Evolutionary conservation across 2,113 vertebrate species (phyloP), one percentile per base, ranked within the genome.

Genomic region (Limnothrissa miodon): DNA sequence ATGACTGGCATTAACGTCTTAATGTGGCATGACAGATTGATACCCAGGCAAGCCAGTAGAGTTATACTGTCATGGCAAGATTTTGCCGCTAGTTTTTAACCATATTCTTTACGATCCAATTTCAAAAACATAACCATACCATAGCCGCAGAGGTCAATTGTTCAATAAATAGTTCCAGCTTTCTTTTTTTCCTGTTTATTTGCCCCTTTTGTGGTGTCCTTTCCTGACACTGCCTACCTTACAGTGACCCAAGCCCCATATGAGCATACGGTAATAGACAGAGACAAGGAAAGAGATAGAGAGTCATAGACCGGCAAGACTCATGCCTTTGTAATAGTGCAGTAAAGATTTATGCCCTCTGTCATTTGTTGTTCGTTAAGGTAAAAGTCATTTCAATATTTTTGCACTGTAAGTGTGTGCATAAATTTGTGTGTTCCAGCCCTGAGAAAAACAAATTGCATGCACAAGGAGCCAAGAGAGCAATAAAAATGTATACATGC

Each of bases 261-360:
- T 42, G 6, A 42, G 42, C 42, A 42, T n/a, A n/a, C n/a, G n/a
- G n/a, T 29, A n/a, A 66, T n/a, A 66, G n/a, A 66, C 8, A 70
- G 62, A 70, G 62, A 36, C 29, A 70, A 29, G 29, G 59, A 66
- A 25, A 66, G 0, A 33, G 59, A 66, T 5, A 66, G 8, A 33
- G 25, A 66, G 25, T 29, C 0, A 66, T n/a, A 66, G 59, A 29
- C 0, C 29, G 59, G 33, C 0, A 66, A 25, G 51, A 86, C 88
- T 81, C 62, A 53, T 80, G 79, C 45, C 7, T 81, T 80, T 80
- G 51, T 78, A 74, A 48, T 36, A 21, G 87, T 86, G 90, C 83
- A 78, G 29, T 88, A 89, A 90, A 91, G 92, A 92, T 90, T 87
- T 81, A 89, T 89, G 85, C 88, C 93, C 93, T 90, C 90, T 94